A percentile compares a stretch with the other conserved stretches of the same genome.
Evolutionary conservation across 2,888 invertebrate species (phyloP).

Genomic region (Meliscaeva auricollis): DNA sequence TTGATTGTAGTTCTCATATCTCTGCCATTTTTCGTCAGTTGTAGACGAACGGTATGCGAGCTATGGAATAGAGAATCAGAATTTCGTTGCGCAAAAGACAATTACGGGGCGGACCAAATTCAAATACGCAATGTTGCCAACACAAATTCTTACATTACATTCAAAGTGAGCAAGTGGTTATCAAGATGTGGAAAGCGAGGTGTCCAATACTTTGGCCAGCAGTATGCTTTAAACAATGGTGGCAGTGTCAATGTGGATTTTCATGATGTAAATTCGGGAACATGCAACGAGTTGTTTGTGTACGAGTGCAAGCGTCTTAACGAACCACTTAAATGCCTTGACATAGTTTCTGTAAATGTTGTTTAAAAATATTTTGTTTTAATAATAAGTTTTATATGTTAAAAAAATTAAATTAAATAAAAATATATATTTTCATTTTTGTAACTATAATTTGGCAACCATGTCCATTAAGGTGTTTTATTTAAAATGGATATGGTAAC

Average conservation of each 20-base stretch:
- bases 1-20: too few species aligned
- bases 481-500: too few species aligned
- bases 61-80: not conserved
- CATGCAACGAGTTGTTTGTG: slow-evolving; percentile 12
- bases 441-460: too few species aligned
- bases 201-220: not conserved
- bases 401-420: too few species aligned
- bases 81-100: slow-evolving; percentile 12
- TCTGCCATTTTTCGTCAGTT: not conserved
- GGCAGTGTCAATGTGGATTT: not conserved
- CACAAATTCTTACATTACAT: not conserved
- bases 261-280: not conserved
- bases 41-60: not conserved
- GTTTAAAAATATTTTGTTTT: too few species aligned
- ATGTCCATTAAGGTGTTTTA: too few species aligned
- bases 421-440: too few species aligned
- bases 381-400: too few species aligned
- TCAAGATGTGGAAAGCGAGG: not conserved
- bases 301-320: not conserved
- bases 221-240: not conserved
- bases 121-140: not conserved
- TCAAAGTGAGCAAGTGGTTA: not conserved
- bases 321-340: not conserved
- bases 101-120: not conserved
- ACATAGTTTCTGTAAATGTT: not conserved